A percentile compares a stretch with the other conserved stretches of the same genome.
phyloP scores from a whole-genome alignment of 2,797 vertebrate genomes.

The Eidolon dupreanum region DNA sequence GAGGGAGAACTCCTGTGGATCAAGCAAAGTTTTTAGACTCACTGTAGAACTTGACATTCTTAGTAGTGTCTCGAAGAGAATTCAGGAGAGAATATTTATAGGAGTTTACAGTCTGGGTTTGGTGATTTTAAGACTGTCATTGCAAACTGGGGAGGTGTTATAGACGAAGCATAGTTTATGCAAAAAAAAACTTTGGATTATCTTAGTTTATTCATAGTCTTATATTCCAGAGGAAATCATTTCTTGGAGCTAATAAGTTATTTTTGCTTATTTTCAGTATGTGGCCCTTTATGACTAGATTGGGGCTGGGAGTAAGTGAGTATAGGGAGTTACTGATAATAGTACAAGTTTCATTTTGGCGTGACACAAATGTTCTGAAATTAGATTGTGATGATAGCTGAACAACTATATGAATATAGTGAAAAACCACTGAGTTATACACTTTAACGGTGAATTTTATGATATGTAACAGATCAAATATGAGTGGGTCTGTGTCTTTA shows the following conservation, averaged over 20 bases:
- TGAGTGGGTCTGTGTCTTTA: background rate
- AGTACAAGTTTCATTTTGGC: background rate
- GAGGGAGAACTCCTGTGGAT: background rate
- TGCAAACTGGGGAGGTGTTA: background rate
- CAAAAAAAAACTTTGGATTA: constrained; percentile 4
- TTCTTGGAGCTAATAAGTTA: constrained; percentile 1
- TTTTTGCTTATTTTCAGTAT: constrained; percentile 36
- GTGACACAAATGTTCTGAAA: background rate
- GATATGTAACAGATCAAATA: background rate
- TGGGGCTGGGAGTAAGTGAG: background rate
- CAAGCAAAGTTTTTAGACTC: constrained; percentile 25
- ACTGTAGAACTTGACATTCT: background rate
- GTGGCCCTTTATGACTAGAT: background rate
- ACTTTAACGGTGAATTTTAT: background rate
- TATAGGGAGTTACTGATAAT: background rate
- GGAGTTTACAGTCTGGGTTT: background rate
- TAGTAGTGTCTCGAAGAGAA: background rate
- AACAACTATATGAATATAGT: background rate
- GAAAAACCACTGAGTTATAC: background rate
- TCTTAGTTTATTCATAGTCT: background rate
- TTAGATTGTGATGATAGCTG: background rate
- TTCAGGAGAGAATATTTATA: background rate
- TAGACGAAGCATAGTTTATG: background rate
- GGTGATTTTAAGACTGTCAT: background rate
- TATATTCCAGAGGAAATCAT: background rate